Evolutionary conservation across 2,797 vertebrate species (phyloP).

Genomic region (Pseudotriccus pelzelni): DNA sequence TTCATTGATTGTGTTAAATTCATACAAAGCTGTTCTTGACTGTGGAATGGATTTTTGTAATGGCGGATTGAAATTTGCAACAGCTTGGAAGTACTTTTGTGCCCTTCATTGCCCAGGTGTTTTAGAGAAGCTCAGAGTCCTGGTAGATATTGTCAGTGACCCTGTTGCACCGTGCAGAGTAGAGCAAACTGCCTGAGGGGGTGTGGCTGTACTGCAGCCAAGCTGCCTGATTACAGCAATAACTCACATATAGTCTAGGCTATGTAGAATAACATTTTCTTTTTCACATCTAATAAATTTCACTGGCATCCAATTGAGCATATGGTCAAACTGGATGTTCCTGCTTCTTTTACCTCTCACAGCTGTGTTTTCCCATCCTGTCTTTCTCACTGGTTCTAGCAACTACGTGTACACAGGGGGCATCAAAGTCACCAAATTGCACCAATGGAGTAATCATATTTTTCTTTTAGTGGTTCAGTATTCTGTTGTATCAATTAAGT

Average conservation of each 20-base stretch:
- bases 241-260: not conserved
- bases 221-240: not conserved
- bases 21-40: not conserved
- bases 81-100: not conserved
- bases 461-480: not conserved
- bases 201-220: not conserved
- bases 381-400: not conserved
- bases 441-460: not conserved
- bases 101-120: not conserved
- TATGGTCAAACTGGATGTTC: not conserved
- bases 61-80: not conserved
- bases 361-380: not conserved
- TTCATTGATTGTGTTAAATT: not conserved
- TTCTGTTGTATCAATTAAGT: not conserved
- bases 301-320: not conserved
- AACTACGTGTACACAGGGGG: not conserved
- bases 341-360: not conserved
- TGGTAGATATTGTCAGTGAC: not conserved
- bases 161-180: not conserved
- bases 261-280: not conserved
- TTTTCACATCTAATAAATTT: not conserved
- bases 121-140: not conserved
- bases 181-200: not conserved
- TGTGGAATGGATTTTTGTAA: not conserved
- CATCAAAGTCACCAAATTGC: not conserved